phyloP scores from a whole-genome alignment of 2,797 vertebrate genomes.

The Macropus fuliginosus region DNA sequence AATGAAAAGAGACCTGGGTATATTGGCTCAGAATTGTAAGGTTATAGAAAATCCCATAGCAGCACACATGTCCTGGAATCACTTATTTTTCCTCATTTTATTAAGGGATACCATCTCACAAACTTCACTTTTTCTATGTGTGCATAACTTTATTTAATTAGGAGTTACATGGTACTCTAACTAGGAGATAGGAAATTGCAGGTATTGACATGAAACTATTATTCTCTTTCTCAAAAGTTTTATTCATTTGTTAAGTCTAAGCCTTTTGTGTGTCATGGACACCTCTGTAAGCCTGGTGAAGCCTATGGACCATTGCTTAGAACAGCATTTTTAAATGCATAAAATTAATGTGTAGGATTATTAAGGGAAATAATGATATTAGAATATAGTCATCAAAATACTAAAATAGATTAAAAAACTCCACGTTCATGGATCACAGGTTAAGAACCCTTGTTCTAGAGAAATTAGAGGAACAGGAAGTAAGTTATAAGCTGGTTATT shows the following conservation, averaged over 20 bases:
- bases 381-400: not conserved
- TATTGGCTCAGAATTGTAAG: not conserved
- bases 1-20: not conserved
- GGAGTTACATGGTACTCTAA: not conserved
- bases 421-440: not conserved
- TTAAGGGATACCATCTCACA: not conserved
- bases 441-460: not conserved
- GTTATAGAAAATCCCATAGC: not conserved
- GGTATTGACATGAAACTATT: not conserved
- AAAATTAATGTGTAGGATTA: not conserved
- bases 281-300: not conserved
- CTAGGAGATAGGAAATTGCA: not conserved
- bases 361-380: not conserved
- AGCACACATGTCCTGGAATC: not conserved
- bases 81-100: not conserved
- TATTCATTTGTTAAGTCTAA: not conserved
- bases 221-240: not conserved
- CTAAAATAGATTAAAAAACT: not conserved
- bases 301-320: not conserved
- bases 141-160: not conserved
- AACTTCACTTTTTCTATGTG: not conserved
- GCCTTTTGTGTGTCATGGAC: not conserved
- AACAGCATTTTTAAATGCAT: not conserved
- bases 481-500: conserved; percentile 2
- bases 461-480: conserved; percentile 32